Evolutionary conservation across 2,113 vertebrate genomes (phyloP).

Genomic region (Lagopus muta): DNA sequence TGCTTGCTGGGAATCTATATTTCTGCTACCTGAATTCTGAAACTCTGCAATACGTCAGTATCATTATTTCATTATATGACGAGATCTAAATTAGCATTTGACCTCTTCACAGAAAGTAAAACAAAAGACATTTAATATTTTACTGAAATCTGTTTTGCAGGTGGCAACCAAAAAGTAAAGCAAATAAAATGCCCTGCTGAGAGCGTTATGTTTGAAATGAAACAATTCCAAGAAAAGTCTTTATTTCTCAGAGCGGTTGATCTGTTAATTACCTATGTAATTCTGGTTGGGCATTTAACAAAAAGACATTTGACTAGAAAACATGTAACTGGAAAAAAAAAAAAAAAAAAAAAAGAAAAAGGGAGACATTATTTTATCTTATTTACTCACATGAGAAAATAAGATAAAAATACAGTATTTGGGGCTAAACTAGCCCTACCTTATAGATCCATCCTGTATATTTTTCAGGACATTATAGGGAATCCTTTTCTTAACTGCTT

Average conservation of each 20-base stretch:
- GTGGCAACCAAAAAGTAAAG: background rate
- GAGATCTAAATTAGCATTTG: background rate
- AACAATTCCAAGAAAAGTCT: background rate
- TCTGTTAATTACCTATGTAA: background rate
- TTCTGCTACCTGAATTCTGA: background rate
- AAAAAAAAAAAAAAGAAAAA: too few relatives aligned
- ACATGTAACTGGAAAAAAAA: too few relatives aligned
- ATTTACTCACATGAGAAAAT: background rate
- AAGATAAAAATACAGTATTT: background rate
- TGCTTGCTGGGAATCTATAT: background rate
- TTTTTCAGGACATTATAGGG: background rate
- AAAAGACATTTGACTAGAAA: background rate
- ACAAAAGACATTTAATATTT: background rate
- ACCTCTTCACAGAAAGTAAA: background rate
- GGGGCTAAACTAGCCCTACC: background rate
- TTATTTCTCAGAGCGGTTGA: background rate
- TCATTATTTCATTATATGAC: background rate
- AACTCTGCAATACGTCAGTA: background rate
- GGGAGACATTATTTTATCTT: too few relatives aligned
- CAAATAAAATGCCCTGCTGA: background rate
- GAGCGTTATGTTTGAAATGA: background rate
- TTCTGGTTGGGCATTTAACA: slow-evolving; percentile 12
- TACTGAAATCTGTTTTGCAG: background rate
- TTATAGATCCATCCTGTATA: background rate
- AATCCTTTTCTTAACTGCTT: background rate